Evolutionary conservation across 2,888 invertebrate species (phyloP).

Genomic region (Drosophila bunnanda): DNA sequence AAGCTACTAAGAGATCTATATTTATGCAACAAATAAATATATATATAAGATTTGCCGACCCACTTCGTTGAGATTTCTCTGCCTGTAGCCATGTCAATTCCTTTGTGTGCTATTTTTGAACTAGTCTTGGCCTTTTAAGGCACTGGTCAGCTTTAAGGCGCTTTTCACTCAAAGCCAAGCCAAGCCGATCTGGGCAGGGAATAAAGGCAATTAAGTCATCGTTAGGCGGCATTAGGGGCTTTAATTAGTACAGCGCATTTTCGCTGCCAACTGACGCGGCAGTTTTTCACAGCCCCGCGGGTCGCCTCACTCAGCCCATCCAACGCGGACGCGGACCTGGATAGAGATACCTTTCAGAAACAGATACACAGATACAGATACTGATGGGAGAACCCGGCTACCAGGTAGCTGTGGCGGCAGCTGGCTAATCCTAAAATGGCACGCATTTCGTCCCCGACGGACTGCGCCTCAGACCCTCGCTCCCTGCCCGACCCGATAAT

Average conservation of each 20-base stretch:
- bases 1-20: too few species aligned
- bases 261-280: conserved; percentile 58
- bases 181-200: conserved; percentile 17
- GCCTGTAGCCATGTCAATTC: conserved; percentile 38
- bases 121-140: conserved; percentile 54
- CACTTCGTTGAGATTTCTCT: conserved; percentile 10
- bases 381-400: conserved; percentile 18
- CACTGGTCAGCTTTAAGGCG: conserved; percentile 20
- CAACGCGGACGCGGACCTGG: neutral
- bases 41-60: too few species aligned
- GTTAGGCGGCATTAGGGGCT: conserved; percentile 69
- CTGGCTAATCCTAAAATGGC: conserved; percentile 65
- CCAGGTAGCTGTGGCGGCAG: conserved; percentile 19
- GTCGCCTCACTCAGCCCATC: conserved; percentile 27
- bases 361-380: conserved; percentile 9
- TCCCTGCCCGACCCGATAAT: conserved; percentile 25
- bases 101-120: conserved; percentile 54
- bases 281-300: conserved; percentile 26
- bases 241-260: conserved; percentile 54
- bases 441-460: conserved; percentile 54
- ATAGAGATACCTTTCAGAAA: conserved; percentile 12
- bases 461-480: conserved; percentile 10
- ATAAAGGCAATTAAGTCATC: conserved; percentile 68
- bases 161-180: conserved; percentile 33
- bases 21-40: neutral